A percentile compares a stretch with the other conserved stretches of the same genome.
Conservation (phyloP, 2,113 vertebrate species). For the Sylvietta virens region DNA sequence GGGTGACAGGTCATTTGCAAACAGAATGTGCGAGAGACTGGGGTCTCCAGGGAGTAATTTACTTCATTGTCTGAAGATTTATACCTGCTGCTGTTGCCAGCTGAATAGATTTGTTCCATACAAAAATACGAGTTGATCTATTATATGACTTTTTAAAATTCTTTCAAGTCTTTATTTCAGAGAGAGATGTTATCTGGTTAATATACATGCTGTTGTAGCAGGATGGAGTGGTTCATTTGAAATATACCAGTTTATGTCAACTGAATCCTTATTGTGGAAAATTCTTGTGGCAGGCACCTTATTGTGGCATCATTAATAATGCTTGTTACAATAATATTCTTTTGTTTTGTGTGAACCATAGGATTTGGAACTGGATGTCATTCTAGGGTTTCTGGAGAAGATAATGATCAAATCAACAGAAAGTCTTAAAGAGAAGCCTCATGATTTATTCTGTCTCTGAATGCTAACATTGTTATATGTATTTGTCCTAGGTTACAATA, state of each 20-base stretch:
- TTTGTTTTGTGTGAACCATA: not conserved
- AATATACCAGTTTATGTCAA: not conserved
- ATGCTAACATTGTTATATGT: not conserved
- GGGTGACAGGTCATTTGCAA: conserved; percentile 24
- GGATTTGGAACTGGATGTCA: not conserved
- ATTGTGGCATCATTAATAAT: not conserved
- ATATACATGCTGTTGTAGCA: not conserved
- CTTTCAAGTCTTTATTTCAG: not conserved
- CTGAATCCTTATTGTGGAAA: not conserved
- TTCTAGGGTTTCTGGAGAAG: not conserved
- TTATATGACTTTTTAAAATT: not conserved
- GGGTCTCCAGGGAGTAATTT: not conserved
- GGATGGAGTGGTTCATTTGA: not conserved
- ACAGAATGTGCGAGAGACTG: not conserved
- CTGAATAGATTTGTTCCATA: not conserved
- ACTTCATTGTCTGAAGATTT: not conserved
- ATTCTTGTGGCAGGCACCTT: not conserved
- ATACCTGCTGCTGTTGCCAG: not conserved
- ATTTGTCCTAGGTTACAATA: too few relatives aligned
- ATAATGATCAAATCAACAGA: not conserved
- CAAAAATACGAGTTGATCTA: not conserved
- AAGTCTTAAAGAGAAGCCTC: not conserved
- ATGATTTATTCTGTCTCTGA: not conserved
- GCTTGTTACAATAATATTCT: not conserved
- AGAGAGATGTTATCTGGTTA: not conserved